phyloP scores from a whole-genome alignment of 92 coral and sea anemone species.

The Actinostola sp. region DNA sequence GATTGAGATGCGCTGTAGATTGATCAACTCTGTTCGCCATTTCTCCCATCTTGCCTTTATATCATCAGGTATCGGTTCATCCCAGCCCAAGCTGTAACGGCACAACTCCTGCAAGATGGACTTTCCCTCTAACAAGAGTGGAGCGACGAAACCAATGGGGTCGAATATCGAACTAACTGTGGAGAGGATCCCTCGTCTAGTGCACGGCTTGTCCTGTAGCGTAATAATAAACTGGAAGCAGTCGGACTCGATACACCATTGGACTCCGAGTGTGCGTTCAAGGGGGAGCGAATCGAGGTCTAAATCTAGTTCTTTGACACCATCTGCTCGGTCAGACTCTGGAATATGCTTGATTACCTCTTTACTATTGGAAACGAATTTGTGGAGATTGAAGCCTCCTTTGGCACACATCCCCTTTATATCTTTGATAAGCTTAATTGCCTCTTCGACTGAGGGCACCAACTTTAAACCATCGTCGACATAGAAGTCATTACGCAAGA shows the following conservation, averaged over 20 bases:
- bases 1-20: constrained; percentile 9
- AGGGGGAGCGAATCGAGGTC: constrained; percentile 20
- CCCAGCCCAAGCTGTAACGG: constrained; percentile 51
- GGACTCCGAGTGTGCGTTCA: constrained; percentile 64
- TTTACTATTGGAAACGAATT: constrained; percentile 40
- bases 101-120: constrained; percentile 59
- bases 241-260: constrained; percentile 61
- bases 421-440: constrained; percentile 33
- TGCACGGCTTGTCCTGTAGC: constrained; percentile 50
- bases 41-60: constrained; percentile 42
- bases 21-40: constrained; percentile 32
- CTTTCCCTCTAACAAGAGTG: constrained; percentile 61
- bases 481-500: constrained; percentile 53
- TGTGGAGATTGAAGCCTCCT: constrained; percentile 47
- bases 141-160: constrained; percentile 65
- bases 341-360: constrained; percentile 34
- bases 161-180: constrained; percentile 62
- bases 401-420: constrained; percentile 41
- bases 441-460: constrained; percentile 36
- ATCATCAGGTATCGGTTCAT: constrained; percentile 54
- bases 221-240: constrained; percentile 41
- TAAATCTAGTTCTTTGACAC: constrained; percentile 22
- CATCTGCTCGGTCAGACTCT: constrained; percentile 26
- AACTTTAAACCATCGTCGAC: constrained; percentile 64
- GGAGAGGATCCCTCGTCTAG: constrained; percentile 62